Evolutionary conservation across 2,113 vertebrate species (phyloP).

Genomic region (Amblyopsis rosae): DNA sequence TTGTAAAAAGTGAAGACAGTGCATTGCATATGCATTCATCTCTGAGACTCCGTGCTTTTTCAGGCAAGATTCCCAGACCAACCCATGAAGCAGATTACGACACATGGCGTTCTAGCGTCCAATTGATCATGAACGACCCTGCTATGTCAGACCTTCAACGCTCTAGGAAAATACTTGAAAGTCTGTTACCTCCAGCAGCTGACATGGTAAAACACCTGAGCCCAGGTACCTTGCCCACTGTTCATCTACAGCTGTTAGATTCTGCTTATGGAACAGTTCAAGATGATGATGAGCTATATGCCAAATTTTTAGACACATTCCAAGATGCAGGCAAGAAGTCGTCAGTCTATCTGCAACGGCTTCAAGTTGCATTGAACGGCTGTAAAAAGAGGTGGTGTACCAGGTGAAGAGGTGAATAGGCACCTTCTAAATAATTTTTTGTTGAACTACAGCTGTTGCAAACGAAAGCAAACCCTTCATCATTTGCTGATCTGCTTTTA

Average conservation of each 20-base stretch:
- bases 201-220: constrained; percentile 12
- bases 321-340: constrained; percentile 9
- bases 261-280: constrained; percentile 5
- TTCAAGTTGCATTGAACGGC: not conserved
- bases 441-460: constrained; percentile 2
- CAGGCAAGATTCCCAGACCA: not conserved
- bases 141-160: not conserved
- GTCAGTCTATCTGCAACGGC: not conserved
- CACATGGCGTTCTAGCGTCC: not conserved
- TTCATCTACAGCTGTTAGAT: not conserved
- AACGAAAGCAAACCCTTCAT: constrained; percentile 5
- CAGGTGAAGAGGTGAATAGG: not conserved
- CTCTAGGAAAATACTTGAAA: not conserved
- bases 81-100: not conserved
- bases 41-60: not conserved
- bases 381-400: constrained; percentile 4
- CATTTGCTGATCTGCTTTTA: constrained; percentile 24
- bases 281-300: constrained; percentile 8
- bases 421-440: constrained; percentile 8
- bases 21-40: constrained; percentile 4
- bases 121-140: not conserved
- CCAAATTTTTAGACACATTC: not conserved
- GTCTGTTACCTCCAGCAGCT: constrained; percentile 4
- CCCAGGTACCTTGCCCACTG: not conserved
- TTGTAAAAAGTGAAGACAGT: constrained; percentile 6